A percentile compares a stretch with the other conserved stretches of the same genome.
Evolutionary conservation across 2,797 vertebrate genomes (phyloP).

Genomic region (Sebastes itinus): DNA sequence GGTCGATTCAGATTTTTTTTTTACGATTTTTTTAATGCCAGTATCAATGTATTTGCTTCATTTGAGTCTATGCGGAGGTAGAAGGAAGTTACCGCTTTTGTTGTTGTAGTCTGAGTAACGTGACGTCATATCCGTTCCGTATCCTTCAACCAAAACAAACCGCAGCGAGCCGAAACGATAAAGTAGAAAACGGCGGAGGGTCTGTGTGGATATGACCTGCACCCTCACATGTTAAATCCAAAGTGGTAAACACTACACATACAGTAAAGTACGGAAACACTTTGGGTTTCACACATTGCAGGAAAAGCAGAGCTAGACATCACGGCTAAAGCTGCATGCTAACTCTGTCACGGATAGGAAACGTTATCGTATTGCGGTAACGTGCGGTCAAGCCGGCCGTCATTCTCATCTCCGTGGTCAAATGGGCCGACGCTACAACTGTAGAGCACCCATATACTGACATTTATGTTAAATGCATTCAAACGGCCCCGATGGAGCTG

Average conservation of each 20-base stretch:
- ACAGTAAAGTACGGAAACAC: rapidly evolving
- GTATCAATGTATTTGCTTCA: not conserved
- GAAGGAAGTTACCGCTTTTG: not conserved
- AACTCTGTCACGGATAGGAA: no score
- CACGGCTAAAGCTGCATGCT: no score
- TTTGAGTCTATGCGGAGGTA: not conserved
- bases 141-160: not conserved
- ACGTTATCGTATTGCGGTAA: no score
- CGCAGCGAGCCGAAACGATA: not conserved
- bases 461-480: no score
- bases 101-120: not conserved
- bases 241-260: not conserved
- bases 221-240: not conserved
- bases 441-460: no score
- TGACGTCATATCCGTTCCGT: not conserved
- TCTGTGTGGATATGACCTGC: rapidly evolving
- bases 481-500: no score
- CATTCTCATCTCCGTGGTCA: no score
- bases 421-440: no score
- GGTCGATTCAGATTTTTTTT: not conserved
- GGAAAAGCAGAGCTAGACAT: no score
- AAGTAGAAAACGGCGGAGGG: not conserved
- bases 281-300: no score
- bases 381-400: no score
- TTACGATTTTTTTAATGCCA: not conserved